These are phyloP conservation scores for Platycheirus rosarum DNA, from an alignment of 2,888 invertebrate species.

Conservation along the genomic window DNA sequence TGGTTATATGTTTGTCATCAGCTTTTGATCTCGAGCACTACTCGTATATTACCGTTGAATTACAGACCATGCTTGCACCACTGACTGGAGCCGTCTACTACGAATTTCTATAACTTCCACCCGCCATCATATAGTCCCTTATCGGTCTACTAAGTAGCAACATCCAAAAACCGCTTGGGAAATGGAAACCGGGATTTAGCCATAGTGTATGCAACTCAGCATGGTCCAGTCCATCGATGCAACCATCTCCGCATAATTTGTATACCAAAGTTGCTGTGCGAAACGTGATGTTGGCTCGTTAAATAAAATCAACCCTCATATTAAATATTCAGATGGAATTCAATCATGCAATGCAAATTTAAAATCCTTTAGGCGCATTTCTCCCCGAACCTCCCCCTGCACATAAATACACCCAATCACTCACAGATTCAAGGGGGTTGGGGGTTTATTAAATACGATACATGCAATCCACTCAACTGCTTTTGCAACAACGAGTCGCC, in stretches of 20 bases:
- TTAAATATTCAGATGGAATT: slow-evolving; percentile 74
- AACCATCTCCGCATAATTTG: slow-evolving; percentile 39
- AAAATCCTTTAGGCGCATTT: slow-evolving; percentile 74
- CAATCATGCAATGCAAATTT: slow-evolving; percentile 75
- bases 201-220: slow-evolving; percentile 7
- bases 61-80: too few species aligned
- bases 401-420: slow-evolving; percentile 50
- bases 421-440: not conserved
- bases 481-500: slow-evolving; percentile 15
- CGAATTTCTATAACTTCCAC: slow-evolving; percentile 6
- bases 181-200: slow-evolving; percentile 19
- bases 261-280: slow-evolving; percentile 38
- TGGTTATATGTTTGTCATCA: too few species aligned
- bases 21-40: too few species aligned
- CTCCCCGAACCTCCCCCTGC: slow-evolving; percentile 47
- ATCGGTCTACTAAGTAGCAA: slow-evolving; percentile 62
- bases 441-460: slow-evolving; percentile 66
- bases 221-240: slow-evolving; percentile 1
- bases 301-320: slow-evolving; percentile 73
- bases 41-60: too few species aligned
- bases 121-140: slow-evolving; percentile 11
- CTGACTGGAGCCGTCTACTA: not conserved
- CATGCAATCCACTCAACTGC: slow-evolving; percentile 42
- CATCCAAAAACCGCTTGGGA: slow-evolving; percentile 60
- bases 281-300: slow-evolving; percentile 71